Evolutionary conservation across 2,113 vertebrate species (phyloP), one percentile per base, ranked within the genome.

Genomic region (Tychaedon coryphoeus): DNA sequence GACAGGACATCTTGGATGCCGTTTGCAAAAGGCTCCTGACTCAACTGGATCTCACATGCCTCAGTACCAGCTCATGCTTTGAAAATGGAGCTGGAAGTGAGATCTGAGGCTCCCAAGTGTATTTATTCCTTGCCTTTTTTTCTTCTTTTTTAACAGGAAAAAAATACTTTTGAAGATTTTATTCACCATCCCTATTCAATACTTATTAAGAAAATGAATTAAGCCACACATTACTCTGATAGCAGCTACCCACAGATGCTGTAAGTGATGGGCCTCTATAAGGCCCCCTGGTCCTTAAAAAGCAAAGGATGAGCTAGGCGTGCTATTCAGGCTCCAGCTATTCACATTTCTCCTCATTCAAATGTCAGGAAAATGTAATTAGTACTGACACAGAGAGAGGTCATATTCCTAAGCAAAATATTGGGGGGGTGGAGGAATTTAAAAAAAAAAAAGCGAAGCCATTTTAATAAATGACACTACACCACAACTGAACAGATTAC

Each of bases 311-410:
- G 50, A 85, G 24, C 42, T 74, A 51, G 19, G 51, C 58, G 0
- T n/a, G 22, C 33, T 86, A n/a, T 51, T 93, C 40, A 45, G 66
- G 50, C 50, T 91, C 29, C 80, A 91, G 45, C 36, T 78, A 86
- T 64, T 81, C 73, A 69, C 31, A 85, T 61, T 84, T 87, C 66
- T 87, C 26, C 62, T 72, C 57, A 60, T 57, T 87, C 70, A 90
- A 57, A 87, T 53, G 50, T 75, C 87, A 94, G 70, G 53, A 65
- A 95, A 93, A 92, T 7, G 20, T 91, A 94, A 94, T 95, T 95
- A 94, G 91, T 91, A 73, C 38, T 94, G 96, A 94, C 76, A 95
- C 12, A 86, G 34, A 88, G 2, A 8, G 84, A 82, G 81, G 90
- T 95, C 94, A 70, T 53, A 91, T 86, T 87, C 85, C 87, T 57